Conservation (phyloP, 2,888 invertebrate genomes). For the Ophion costatus region DNA sequence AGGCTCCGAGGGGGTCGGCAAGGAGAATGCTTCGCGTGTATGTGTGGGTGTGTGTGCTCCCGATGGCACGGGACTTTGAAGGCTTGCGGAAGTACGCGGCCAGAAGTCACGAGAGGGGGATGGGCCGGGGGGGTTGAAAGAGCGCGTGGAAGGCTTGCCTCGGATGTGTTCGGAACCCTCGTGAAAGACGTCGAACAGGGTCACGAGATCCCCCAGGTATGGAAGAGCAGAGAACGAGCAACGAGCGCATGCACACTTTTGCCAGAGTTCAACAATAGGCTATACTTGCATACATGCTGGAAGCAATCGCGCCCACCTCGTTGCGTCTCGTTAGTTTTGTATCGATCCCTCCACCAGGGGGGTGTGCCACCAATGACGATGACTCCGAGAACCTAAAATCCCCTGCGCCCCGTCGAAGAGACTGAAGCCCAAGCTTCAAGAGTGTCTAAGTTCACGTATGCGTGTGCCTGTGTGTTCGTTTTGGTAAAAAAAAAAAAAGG, state of each 20-base stretch:
- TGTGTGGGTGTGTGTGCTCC: constrained; percentile 10
- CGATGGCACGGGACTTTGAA: constrained; percentile 59
- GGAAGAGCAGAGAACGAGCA: constrained; percentile 1
- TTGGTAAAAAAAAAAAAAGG: not conserved
- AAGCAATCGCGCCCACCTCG: constrained; percentile 63
- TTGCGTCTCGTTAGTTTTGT: constrained; percentile 60
- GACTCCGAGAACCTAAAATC: constrained; percentile 34
- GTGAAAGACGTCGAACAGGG: constrained; percentile 54
- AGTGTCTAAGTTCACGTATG: not conserved
- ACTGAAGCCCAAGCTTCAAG: not conserved
- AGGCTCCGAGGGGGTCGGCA: constrained; percentile 25
- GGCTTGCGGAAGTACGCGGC: constrained; percentile 61
- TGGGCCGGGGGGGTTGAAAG: constrained; percentile 30
- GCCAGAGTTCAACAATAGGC: constrained; percentile 13
- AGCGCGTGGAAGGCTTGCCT: constrained; percentile 34
- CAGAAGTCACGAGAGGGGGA: constrained; percentile 19
- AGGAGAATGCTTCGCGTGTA: not conserved
- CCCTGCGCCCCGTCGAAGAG: not conserved
- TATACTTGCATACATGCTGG: constrained; percentile 31
- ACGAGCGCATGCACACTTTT: constrained; percentile 62
- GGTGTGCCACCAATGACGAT: constrained; percentile 39
- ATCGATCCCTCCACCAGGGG: constrained; percentile 55
- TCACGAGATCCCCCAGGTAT: constrained; percentile 52
- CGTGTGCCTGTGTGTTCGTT: too few relatives aligned
- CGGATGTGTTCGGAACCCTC: constrained; percentile 40